phyloP scores from a whole-genome alignment of 2,797 vertebrate species.

The Lacerta agilis region DNA sequence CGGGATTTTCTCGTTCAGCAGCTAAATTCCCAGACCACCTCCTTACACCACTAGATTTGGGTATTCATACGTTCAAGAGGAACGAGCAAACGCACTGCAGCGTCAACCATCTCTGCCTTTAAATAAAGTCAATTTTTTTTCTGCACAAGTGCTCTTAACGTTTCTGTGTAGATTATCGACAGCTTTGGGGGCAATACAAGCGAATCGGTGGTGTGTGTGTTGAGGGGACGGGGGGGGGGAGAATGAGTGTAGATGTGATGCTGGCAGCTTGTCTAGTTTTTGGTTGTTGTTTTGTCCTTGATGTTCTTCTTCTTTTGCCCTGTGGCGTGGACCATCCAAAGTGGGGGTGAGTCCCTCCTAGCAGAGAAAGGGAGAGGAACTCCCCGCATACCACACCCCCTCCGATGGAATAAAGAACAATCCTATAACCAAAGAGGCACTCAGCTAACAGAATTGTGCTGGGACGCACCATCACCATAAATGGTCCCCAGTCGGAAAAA shows the following conservation, averaged over 20 bases:
- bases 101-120: not conserved
- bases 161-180: not conserved
- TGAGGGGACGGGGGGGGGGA: too few species aligned
- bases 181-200: not conserved
- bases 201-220: not conserved
- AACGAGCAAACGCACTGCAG: slow-evolving; percentile 9
- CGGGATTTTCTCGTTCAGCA: too few species aligned
- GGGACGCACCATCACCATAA: not conserved
- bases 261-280: too few species aligned
- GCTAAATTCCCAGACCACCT: too few species aligned
- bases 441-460: not conserved
- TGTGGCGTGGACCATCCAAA: not conserved
- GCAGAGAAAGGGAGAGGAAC: not conserved
- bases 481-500: not conserved
- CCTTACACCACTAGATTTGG: not conserved
- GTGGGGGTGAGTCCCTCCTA: not conserved
- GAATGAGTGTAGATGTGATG: not conserved
- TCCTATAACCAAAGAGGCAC: not conserved
- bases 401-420: not conserved
- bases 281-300: too few species aligned
- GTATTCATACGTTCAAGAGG: not conserved
- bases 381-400: not conserved
- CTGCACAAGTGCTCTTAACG: not conserved
- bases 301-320: not conserved
- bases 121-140: not conserved